Conservation (phyloP, 1,140 invertebrate genomes). For the Drosophila bipectinata region DNA sequence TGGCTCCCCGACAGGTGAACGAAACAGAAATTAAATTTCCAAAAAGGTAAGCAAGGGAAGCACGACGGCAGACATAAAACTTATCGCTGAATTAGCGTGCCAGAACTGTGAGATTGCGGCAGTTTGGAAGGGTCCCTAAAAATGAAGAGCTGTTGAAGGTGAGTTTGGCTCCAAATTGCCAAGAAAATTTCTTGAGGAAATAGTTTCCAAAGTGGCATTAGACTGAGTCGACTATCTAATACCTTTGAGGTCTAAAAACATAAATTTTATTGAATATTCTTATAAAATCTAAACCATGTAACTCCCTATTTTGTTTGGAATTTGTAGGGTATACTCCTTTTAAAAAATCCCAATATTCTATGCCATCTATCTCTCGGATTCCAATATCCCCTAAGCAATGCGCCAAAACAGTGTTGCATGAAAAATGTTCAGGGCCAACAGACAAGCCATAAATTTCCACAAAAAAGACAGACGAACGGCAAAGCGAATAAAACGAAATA, state of each 20-base stretch:
- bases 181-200: slow-evolving; percentile 12
- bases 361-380: not conserved
- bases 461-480: slow-evolving; percentile 36
- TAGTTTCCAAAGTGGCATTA: slow-evolving; percentile 2
- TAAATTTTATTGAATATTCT: no score
- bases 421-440: slow-evolving; percentile 52
- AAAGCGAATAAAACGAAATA: slow-evolving; percentile 19
- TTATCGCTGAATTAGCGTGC: slow-evolving; percentile 68
- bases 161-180: slow-evolving; percentile 2
- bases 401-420: slow-evolving; percentile 64
- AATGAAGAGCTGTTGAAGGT: slow-evolving; percentile 32
- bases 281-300: not conserved
- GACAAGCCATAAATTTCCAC: slow-evolving; percentile 63
- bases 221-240: not conserved
- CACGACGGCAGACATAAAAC: slow-evolving; percentile 38
- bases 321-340: not conserved
- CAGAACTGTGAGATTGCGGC: slow-evolving; percentile 55
- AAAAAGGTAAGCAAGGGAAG: not conserved
- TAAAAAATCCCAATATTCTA: not conserved
- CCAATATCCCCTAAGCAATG: slow-evolving; percentile 35
- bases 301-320: not conserved
- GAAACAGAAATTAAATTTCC: slow-evolving; percentile 58
- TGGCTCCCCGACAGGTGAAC: slow-evolving; percentile 33
- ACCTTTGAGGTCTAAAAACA: not conserved
- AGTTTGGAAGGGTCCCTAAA: slow-evolving; percentile 27